phyloP scores from a whole-genome alignment of 2,888 invertebrate species.

The Ophion ellenae region DNA sequence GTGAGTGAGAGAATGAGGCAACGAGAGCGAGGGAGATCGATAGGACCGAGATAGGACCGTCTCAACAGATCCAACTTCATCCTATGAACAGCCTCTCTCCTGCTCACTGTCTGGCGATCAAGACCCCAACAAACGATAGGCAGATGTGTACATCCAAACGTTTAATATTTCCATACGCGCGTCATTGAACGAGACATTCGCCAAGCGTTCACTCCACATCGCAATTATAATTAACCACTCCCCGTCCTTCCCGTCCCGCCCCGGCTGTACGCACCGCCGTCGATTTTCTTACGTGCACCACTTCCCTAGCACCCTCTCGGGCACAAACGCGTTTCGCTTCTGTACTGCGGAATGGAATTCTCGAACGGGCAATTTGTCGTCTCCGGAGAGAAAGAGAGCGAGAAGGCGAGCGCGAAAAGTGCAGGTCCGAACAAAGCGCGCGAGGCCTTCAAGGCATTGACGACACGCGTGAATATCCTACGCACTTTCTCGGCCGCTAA shows the following conservation, averaged over 20 bases:
- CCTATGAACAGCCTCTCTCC: no score
- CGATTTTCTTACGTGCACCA: slow-evolving; percentile 8
- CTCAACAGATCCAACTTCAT: no score
- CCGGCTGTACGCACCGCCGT: background rate
- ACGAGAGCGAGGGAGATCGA: no score
- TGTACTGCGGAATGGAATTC: slow-evolving; percentile 50
- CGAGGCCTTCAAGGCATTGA: slow-evolving; percentile 31
- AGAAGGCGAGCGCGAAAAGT: no score
- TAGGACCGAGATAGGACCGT: no score
- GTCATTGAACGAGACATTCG: slow-evolving; percentile 21
- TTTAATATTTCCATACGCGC: slow-evolving; percentile 35
- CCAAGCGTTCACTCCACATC: slow-evolving; percentile 52
- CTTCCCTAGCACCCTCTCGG: background rate
- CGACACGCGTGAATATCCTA: slow-evolving; percentile 31
- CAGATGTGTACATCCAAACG: slow-evolving; percentile 36
- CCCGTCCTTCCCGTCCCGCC: background rate
- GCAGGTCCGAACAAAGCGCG: slow-evolving; percentile 50
- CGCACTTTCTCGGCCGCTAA: background rate
- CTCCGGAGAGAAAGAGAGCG: slow-evolving; percentile 59
- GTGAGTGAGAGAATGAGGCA: no score
- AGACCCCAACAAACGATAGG: slow-evolving; percentile 46
- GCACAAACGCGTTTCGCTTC: background rate
- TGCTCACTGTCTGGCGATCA: no score
- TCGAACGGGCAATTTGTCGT: slow-evolving; percentile 66
- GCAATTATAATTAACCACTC: slow-evolving; percentile 58